Base-by-base conservation (phyloP, 2,888 invertebrate genomes). In the Candidula unifasciata region DNA sequence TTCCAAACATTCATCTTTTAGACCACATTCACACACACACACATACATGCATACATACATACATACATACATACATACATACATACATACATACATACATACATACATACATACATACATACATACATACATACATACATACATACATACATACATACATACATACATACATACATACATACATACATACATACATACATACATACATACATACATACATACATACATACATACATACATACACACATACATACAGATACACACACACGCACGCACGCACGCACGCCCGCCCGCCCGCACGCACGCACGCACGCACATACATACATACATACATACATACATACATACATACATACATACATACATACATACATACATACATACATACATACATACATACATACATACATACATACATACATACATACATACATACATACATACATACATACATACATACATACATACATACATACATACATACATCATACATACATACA, bases 181-280 rank as follows among this genome's bases (percentile, higher is more conserved):
- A n/a, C 3, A 60, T 16, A 60, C 16, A 60, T 3, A 60, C 16
- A 60, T 3, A 60, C 18, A n/a, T n/a, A 60, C n/a, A 60, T 60
- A 24, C 60, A 60, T n/a, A 60, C 60, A 60, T n/a, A 60, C n/a
- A 60, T 60, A 60, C 60, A 60, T n/a, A 60, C n/a, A 60, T n/a
- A n/a, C 18, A n/a, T 60, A 60, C n/a, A 60, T 60, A 60, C 60
- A 60, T 24, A 60, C 60, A 60, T n/a, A 60, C n/a, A 18, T n/a
- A 60, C 60, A 60, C 16, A 60, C n/a, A n/a, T 60, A 60, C 60
- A 60, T 60, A 60, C n/a, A 60, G 3, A 60, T 18, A 60, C 16
- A 60, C n/a, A 60, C 16, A 60, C n/a, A 24, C 16, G 18, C 60
- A 60, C 18, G 16, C n/a, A 60, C 18, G 18, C 60, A 60, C 16